Evolutionary conservation across 2,797 vertebrate species (phyloP), one percentile per base, ranked within the genome.

Genomic region (Enteromius fasciolatus): DNA sequence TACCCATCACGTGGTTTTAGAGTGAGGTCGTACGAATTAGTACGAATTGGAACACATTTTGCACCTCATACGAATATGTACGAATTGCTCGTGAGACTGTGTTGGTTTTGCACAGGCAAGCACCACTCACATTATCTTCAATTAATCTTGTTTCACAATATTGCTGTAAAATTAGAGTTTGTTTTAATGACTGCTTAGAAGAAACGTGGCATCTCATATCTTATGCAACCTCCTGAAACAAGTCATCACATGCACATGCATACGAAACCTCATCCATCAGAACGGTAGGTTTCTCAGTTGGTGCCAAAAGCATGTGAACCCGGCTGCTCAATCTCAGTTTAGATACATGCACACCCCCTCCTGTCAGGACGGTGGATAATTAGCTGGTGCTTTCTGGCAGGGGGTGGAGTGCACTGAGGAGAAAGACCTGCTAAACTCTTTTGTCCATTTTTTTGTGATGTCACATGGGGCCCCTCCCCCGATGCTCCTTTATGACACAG

Each of bases 341-440:
- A 81, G 75, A 82, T 64, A 77, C 74, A 77, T 75, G 64, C 82
- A 63, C 48, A 70, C 77, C 36, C 85, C 73, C 57, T 83, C 78
- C 84, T 86, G 83, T 86, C 85, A 88, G 78, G 57, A 52, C 12
- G 20, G 31, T 78, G 80, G 85, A 86, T 88, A 88, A 88, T 88
- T 88, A 85, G 87, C 85, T 78, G 73, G 82, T 85, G 74, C 83
- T 69, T 76, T 84, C 67, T 85, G 69, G 85, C 85, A 78, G 87
- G 85, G 78, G 85, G 87, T 83, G 80, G 80, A 78, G 68, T 31
- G 68, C 46, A 82, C 74, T 1, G 25, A 17, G 31, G 84, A 64
- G 67, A 83, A 82, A 74, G 76, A 86, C 87, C 87, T 80, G 87
- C 87, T 83, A 82, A 81, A 83, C 39, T 83, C 85, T 80, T 83